These are phyloP conservation scores for Nipponia nippon DNA, from an alignment of 2,113 vertebrate species.

Conservation along the genomic window DNA sequence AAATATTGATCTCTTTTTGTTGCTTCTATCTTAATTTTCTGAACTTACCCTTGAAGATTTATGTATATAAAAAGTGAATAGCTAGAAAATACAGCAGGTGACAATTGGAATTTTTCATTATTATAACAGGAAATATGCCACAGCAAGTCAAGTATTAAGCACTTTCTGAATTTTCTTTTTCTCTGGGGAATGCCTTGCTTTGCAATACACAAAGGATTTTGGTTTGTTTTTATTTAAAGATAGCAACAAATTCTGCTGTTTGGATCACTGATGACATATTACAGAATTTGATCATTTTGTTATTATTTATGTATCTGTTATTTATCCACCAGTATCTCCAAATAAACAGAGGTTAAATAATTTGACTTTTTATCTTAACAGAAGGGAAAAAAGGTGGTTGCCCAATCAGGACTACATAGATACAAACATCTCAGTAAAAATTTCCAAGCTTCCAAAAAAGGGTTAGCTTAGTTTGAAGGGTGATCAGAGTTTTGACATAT, in stretches of 20 bases:
- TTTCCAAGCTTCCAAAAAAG: background rate
- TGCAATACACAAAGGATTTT: background rate
- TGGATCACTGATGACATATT: background rate
- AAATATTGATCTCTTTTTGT: background rate
- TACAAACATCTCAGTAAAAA: background rate
- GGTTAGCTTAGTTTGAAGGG: background rate
- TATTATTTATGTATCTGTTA: background rate
- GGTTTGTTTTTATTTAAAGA: background rate
- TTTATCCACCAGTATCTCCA: background rate
- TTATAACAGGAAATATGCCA: background rate
- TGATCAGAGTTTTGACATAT: background rate
- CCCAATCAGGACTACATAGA: background rate
- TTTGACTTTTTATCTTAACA: background rate
- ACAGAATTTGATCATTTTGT: background rate
- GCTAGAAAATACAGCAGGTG: background rate
- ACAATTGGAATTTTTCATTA: background rate
- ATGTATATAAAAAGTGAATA: background rate
- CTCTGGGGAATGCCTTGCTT: background rate
- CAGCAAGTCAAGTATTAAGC: background rate
- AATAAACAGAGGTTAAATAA: background rate
- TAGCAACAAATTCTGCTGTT: background rate
- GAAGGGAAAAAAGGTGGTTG: background rate
- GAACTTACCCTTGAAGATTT: background rate
- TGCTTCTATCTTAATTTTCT: background rate
- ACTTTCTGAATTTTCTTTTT: background rate